A percentile compares a stretch with the other conserved stretches of the same genome.
Evolutionary conservation across 2,888 invertebrate genomes (phyloP).

Genomic region (Apodemia hepburni): DNA sequence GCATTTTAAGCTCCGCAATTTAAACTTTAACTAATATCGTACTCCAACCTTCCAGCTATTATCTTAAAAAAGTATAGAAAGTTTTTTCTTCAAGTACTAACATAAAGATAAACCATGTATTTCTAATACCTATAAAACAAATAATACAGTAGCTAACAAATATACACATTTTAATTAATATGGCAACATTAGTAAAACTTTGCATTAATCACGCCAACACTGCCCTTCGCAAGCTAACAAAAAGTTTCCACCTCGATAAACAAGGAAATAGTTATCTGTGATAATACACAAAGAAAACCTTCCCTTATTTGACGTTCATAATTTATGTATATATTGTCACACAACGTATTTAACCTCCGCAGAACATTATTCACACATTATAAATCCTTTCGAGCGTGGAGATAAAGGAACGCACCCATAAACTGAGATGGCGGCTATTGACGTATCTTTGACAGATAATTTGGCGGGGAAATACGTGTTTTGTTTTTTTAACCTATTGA

Average conservation of each 20-base stretch:
- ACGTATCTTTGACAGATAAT: conserved; percentile 56
- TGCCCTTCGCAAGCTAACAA: conserved; percentile 27
- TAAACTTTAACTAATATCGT: no score
- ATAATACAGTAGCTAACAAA: background rate
- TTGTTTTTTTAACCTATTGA: conserved; percentile 28
- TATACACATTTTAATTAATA: conserved; percentile 9
- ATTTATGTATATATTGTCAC: conserved; percentile 77
- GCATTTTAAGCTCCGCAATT: no score
- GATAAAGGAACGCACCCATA: conserved; percentile 61
- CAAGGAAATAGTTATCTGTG: conserved; percentile 65
- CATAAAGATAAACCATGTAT: no score
- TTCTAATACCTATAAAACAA: no score
- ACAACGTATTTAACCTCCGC: conserved; percentile 62
- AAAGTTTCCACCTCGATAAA: conserved; percentile 62
- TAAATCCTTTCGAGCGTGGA: conserved; percentile 68
- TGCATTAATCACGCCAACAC: conserved; percentile 16
- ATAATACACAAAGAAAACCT: conserved; percentile 43
- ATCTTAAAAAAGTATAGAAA: no score
- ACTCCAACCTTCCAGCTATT: no score
- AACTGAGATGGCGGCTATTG: conserved; percentile 58
- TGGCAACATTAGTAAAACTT: conserved; percentile 14
- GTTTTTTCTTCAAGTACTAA: no score
- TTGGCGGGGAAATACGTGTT: conserved; percentile 48
- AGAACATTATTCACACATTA: conserved; percentile 75
- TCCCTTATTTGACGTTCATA: conserved; percentile 55